Conservation (phyloP, 2,113 vertebrate genomes). For the Campylomormyrus tamandua region DNA sequence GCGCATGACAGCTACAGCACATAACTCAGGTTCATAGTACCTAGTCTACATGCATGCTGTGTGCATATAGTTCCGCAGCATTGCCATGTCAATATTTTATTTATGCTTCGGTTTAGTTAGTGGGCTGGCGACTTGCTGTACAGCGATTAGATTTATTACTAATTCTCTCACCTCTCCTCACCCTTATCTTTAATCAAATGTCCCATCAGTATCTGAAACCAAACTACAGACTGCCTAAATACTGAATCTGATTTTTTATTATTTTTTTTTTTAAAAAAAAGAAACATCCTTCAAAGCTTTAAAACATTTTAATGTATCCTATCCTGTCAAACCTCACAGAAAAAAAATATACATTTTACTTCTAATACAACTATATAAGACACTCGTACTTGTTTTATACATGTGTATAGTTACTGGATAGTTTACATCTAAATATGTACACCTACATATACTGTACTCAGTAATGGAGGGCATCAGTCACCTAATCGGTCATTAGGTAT, state of each 20-base stretch:
- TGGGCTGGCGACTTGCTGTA: background rate
- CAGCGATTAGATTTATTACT: background rate
- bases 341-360: background rate
- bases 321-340: background rate
- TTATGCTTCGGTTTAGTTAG: background rate
- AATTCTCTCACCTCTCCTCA: background rate
- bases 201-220: background rate
- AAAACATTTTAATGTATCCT: background rate
- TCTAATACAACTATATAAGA: background rate
- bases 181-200: background rate
- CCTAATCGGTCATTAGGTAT: background rate
- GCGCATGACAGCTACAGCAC: background rate
- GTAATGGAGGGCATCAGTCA: background rate
- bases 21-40: background rate
- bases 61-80: background rate
- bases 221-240: background rate
- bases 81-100: conserved; percentile 3
- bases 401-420: background rate
- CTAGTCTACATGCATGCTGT: background rate
- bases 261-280: background rate
- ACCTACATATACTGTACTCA: background rate
- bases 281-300: background rate
- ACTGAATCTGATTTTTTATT: background rate
- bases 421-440: background rate
- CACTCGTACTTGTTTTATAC: background rate